Evolutionary conservation across 2,888 invertebrate species (phyloP).

Genomic region (Idaea aversata): DNA sequence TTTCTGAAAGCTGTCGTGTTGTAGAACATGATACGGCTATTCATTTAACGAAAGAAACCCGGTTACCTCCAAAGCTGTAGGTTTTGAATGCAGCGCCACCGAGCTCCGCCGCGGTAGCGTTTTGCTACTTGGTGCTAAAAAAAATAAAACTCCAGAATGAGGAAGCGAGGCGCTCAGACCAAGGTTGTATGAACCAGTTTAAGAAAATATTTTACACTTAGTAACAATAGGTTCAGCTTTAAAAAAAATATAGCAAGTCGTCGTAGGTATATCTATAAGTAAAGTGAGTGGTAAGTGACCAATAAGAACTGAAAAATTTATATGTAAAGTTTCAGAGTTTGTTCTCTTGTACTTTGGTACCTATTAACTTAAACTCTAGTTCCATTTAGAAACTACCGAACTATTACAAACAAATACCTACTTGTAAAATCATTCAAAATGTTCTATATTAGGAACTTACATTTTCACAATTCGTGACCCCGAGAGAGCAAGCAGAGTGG

Average conservation of each 20-base stretch:
- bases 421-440: slow-evolving; percentile 4
- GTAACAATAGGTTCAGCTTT: neutral
- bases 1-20: slow-evolving; percentile 51
- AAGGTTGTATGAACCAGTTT: slow-evolving; percentile 17
- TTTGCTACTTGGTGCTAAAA: slow-evolving; percentile 29
- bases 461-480: slow-evolving; percentile 31
- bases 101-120: slow-evolving; percentile 29
- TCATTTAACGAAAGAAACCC: slow-evolving; percentile 34
- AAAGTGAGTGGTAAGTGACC: neutral
- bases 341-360: neutral
- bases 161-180: slow-evolving; percentile 43
- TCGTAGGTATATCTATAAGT: neutral
- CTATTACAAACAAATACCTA: neutral
- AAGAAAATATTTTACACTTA: neutral
- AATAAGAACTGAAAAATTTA: neutral
- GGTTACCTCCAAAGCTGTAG: slow-evolving; percentile 63
- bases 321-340: neutral
- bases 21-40: slow-evolving; percentile 32
- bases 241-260: neutral
- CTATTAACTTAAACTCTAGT: neutral
- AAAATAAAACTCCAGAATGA: slow-evolving; percentile 42
- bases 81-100: slow-evolving; percentile 42
- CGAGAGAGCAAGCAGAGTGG: slow-evolving; percentile 35
- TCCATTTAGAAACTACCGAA: neutral
- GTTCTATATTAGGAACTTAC: neutral